Conservation (phyloP, 2,888 invertebrate species). For the Sinhomidia bicolor region DNA sequence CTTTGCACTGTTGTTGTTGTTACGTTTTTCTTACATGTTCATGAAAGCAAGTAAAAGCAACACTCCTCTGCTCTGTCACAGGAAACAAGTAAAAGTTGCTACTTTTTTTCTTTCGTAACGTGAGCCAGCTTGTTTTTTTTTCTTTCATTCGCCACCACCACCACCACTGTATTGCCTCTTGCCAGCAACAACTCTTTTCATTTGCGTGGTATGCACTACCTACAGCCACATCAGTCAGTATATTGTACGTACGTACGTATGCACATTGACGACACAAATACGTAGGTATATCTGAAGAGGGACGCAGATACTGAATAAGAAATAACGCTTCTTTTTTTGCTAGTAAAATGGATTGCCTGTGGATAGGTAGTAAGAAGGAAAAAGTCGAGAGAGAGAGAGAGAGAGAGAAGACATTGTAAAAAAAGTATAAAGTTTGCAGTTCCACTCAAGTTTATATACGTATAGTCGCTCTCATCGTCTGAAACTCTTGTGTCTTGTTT, state of each 20-base stretch:
- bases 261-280: background rate
- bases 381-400: background rate
- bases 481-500: background rate
- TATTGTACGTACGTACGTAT: background rate
- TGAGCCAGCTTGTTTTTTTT: background rate
- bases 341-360: background rate
- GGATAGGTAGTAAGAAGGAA: too few relatives aligned
- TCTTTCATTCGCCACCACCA: conserved; percentile 1
- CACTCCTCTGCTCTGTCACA: too few relatives aligned
- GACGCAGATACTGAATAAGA: conserved; percentile 51
- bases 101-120: background rate
- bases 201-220: background rate
- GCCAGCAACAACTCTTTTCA: background rate
- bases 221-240: background rate
- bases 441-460: too few relatives aligned
- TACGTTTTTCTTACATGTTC: background rate
- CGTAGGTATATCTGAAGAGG: conserved; percentile 21
- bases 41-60: background rate
- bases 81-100: background rate
- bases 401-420: background rate
- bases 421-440: background rate
- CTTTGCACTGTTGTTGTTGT: background rate
- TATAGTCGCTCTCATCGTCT: background rate
- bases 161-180: too few relatives aligned
- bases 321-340: conserved; percentile 6